A percentile compares a stretch with the other conserved stretches of the same genome.
Conservation (phyloP, 2,888 invertebrate genomes). For the Drosophila neonasuta region DNA sequence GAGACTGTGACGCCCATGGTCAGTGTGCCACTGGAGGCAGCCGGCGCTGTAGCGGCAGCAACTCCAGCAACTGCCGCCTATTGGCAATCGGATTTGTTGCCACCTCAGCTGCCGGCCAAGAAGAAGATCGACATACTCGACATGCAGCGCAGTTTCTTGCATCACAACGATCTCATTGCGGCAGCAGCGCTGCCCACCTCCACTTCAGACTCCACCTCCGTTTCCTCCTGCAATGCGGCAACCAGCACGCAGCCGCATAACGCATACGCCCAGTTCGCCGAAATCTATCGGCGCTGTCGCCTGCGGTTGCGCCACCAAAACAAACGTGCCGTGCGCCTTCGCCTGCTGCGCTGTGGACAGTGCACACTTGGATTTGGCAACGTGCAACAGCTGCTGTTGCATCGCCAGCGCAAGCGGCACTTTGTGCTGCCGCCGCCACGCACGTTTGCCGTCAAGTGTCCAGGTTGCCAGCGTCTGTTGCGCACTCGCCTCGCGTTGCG, state of each 20-base stretch:
- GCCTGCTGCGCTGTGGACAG: conserved; percentile 43
- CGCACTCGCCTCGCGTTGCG: conserved; percentile 74
- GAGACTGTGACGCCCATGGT: conserved; percentile 69
- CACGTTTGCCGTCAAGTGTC: conserved; percentile 63
- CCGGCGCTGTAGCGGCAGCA: conserved; percentile 3
- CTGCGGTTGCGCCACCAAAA: conserved; percentile 26
- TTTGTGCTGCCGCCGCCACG: conserved; percentile 37
- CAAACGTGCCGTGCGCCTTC: conserved; percentile 2
- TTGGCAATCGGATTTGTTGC: conserved; percentile 66
- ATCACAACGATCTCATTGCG: conserved; percentile 55
- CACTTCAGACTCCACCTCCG: no score
- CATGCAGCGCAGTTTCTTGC: conserved; percentile 73
- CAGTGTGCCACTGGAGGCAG: conserved; percentile 65
- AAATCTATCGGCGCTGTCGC: conserved; percentile 51
- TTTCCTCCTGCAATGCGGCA: no score
- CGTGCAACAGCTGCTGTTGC: conserved; percentile 53
- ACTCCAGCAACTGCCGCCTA: conserved; percentile 29
- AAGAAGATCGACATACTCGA: conserved; percentile 70
- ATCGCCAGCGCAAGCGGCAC: conserved; percentile 60
- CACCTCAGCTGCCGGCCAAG: conserved; percentile 45
- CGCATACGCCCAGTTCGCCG: conserved; percentile 57
- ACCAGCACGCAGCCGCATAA: conserved; percentile 7
- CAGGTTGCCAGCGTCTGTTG: conserved; percentile 74
- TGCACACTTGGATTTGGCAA: conserved; percentile 48
- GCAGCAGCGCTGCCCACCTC: conserved; percentile 17